Conservation (phyloP, 2,797 vertebrate species). For the Eulemur albifrons region DNA sequence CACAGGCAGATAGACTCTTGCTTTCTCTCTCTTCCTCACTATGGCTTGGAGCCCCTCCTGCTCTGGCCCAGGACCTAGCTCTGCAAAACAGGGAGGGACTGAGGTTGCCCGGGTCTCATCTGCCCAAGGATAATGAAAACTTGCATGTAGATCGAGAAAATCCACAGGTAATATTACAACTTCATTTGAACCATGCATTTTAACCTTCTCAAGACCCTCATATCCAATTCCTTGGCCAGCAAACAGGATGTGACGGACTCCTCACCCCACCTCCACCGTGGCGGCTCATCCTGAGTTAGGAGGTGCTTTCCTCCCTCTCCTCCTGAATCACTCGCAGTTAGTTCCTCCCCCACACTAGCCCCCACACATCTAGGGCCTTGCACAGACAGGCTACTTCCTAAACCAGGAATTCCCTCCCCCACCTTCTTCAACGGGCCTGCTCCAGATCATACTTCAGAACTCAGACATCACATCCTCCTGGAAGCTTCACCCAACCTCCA, state of each 20-base stretch:
- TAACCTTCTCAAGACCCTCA: neutral
- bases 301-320: neutral
- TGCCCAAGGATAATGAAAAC: constrained; percentile 11
- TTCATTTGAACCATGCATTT: constrained; percentile 1
- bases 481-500: neutral
- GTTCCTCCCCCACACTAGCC: neutral
- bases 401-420: constrained; percentile 24
- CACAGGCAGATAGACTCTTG: neutral
- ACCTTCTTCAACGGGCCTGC: neutral
- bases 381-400: constrained; percentile 9
- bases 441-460: constrained; percentile 19
- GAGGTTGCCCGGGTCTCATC: neutral
- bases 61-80: neutral
- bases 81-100: neutral
- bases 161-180: neutral
- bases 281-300: neutral
- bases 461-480: neutral
- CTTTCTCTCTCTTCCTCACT: constrained; percentile 9
- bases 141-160: constrained; percentile 10
- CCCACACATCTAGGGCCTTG: neutral
- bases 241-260: constrained; percentile 11
- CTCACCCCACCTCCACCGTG: neutral
- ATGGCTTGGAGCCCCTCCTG: neutral
- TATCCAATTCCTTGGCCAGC: neutral
- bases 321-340: constrained; percentile 25